These are phyloP conservation scores for Leucosticte australis DNA, from an alignment of 2,113 vertebrate species.

Conservation along the genomic window DNA sequence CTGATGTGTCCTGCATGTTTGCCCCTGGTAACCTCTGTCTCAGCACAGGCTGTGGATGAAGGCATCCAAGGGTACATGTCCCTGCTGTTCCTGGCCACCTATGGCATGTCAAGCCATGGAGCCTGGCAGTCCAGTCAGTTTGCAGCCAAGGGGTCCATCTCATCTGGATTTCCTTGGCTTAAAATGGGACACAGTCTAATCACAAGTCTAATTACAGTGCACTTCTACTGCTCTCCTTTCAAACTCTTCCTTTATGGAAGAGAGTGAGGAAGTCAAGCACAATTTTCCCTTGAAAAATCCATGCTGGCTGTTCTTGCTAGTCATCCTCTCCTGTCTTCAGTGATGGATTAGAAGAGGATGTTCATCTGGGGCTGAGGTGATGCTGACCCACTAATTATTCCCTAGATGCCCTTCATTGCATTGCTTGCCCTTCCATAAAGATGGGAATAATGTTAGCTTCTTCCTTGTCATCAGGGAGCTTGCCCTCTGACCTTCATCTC, in stretches of 20 bases:
- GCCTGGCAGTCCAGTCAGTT: neutral
- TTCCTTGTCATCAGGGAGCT: neutral
- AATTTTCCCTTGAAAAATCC: neutral
- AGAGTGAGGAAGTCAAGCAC: neutral
- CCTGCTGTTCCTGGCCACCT: neutral
- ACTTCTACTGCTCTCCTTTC: neutral
- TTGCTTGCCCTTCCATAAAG: neutral
- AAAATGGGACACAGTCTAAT: neutral
- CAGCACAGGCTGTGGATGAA: neutral
- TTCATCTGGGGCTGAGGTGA: neutral
- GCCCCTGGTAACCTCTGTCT: neutral
- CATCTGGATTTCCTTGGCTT: neutral
- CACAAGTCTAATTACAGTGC: neutral
- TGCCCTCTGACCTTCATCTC: neutral
- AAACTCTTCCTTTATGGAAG: neutral
- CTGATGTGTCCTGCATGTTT: neutral
- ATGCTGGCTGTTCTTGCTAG: neutral
- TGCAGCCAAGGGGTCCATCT: neutral
- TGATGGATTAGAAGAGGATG: neutral
- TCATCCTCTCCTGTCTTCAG: neutral
- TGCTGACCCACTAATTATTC: neutral
- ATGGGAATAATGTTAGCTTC: neutral
- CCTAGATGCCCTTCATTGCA: neutral
- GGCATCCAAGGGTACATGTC: accelerated
- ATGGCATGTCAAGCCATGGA: neutral